Conservation (phyloP, 2,888 invertebrate species). For the Hesperia comma region DNA sequence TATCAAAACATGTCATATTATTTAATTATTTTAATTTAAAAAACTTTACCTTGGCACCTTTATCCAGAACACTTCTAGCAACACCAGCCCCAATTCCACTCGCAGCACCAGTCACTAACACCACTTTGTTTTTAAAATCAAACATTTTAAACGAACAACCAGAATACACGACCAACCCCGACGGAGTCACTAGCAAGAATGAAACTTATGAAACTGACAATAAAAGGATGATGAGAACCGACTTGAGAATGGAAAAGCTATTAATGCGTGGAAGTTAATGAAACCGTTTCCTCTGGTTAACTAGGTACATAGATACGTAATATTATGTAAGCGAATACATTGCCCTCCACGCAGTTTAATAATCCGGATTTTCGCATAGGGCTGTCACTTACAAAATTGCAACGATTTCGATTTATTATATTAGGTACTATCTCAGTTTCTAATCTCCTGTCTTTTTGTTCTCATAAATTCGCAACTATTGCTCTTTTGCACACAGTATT, state of each 20-base stretch:
- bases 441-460: too few relatives aligned
- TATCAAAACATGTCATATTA: background rate
- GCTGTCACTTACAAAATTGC: too few relatives aligned
- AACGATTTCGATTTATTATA: too few relatives aligned
- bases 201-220: too few relatives aligned
- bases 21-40: background rate
- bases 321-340: too few relatives aligned
- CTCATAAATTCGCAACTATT: too few relatives aligned
- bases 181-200: background rate
- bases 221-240: background rate
- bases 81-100: conserved; percentile 68
- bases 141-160: conserved; percentile 50
- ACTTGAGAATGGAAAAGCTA: background rate
- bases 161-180: background rate
- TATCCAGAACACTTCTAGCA: conserved; percentile 57
- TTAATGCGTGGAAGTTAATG: background rate
- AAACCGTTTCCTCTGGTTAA: background rate
- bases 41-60: conserved; percentile 61
- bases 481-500: too few relatives aligned
- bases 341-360: too few relatives aligned
- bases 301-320: too few relatives aligned
- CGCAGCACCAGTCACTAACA: conserved; percentile 69
- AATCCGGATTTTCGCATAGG: too few relatives aligned
- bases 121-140: conserved; percentile 60
- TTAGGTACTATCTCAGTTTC: too few relatives aligned